A percentile compares a stretch with the other conserved stretches of the same genome.
Conservation (phyloP, 2,888 invertebrate genomes). For the Watsonalla cultraria region DNA sequence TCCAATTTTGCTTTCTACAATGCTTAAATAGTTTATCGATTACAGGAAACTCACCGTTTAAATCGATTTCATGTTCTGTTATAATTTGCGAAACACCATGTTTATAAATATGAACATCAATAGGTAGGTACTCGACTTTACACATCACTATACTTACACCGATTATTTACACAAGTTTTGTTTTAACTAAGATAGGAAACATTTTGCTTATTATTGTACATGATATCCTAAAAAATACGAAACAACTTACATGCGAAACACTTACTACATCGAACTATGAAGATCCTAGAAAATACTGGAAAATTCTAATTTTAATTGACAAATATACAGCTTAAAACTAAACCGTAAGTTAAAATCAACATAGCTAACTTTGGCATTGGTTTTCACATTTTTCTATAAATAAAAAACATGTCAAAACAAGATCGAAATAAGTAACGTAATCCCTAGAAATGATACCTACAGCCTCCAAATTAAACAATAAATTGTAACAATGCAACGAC, state of each 20-base stretch:
- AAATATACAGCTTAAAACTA: slow-evolving; percentile 74
- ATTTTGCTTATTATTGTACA: slow-evolving; percentile 72
- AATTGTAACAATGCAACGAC: slow-evolving; percentile 68
- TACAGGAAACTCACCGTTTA: slow-evolving; percentile 77
- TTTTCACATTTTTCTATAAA: slow-evolving; percentile 67
- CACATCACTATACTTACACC: slow-evolving; percentile 54
- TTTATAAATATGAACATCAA: slow-evolving; percentile 73
- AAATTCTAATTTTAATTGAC: slow-evolving; percentile 71
- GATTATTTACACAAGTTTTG: slow-evolving; percentile 62
- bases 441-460: slow-evolving; percentile 26
- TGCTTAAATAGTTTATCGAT: slow-evolving; percentile 63
- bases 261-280: slow-evolving; percentile 66
- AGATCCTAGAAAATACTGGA: slow-evolving; percentile 74
- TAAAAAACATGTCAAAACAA: slow-evolving; percentile 73
- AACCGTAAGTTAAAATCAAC: slow-evolving; percentile 70
- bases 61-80: slow-evolving; percentile 46
- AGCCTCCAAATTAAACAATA: slow-evolving; percentile 54
- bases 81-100: slow-evolving; percentile 44
- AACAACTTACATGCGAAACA: slow-evolving; percentile 65
- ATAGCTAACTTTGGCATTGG: slow-evolving; percentile 79
- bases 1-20: slow-evolving; percentile 71
- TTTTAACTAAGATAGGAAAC: slow-evolving; percentile 75
- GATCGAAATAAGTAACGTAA: slow-evolving; percentile 62
- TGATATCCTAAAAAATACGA: slow-evolving; percentile 65
- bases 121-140: slow-evolving; percentile 72